Evolutionary conservation across 2,888 invertebrate genomes (phyloP).

Genomic region (Nephrocerus scutellatus): DNA sequence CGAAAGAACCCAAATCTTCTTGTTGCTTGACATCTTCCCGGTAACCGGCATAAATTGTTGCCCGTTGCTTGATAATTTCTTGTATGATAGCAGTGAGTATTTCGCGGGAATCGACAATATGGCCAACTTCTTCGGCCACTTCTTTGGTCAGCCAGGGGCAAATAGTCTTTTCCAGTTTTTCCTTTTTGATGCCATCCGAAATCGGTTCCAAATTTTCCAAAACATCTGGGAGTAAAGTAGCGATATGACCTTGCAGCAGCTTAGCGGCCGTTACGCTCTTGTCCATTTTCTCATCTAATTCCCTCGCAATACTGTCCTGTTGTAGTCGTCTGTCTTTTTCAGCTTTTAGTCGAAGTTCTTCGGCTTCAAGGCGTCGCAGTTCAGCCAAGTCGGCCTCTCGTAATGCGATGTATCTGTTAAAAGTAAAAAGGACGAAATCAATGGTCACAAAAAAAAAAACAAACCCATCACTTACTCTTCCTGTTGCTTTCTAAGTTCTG

Average conservation of each 20-base stretch:
- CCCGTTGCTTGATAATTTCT: conserved; percentile 70
- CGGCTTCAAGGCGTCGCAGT: conserved; percentile 70
- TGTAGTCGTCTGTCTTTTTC: conserved; percentile 69
- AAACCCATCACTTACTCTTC: conserved; percentile 34
- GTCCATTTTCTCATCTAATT: conserved; percentile 66
- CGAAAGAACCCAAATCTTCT: too few species aligned
- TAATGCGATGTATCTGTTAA: conserved; percentile 47
- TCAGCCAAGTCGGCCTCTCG: conserved; percentile 79
- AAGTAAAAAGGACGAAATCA: neutral
- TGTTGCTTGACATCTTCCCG: conserved; percentile 24
- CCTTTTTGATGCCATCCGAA: conserved; percentile 41
- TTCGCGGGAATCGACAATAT: conserved; percentile 72
- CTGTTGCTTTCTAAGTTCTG: conserved; percentile 65
- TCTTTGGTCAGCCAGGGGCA: conserved; percentile 77
- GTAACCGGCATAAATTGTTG: conserved; percentile 46
- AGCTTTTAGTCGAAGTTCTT: conserved; percentile 60
- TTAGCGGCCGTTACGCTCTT: conserved; percentile 75
- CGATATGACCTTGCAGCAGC: conserved; percentile 78
- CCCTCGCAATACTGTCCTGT: conserved; percentile 60
- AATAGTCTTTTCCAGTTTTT: conserved; percentile 62
- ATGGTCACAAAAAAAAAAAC: neutral
- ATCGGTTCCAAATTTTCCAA: conserved; percentile 62
- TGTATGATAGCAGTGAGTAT: conserved; percentile 72
- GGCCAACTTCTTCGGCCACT: conserved; percentile 73
- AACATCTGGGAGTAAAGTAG: conserved; percentile 76